Base-by-base conservation (phyloP, 2,888 invertebrate species). In the Lycaena phlaeas region DNA sequence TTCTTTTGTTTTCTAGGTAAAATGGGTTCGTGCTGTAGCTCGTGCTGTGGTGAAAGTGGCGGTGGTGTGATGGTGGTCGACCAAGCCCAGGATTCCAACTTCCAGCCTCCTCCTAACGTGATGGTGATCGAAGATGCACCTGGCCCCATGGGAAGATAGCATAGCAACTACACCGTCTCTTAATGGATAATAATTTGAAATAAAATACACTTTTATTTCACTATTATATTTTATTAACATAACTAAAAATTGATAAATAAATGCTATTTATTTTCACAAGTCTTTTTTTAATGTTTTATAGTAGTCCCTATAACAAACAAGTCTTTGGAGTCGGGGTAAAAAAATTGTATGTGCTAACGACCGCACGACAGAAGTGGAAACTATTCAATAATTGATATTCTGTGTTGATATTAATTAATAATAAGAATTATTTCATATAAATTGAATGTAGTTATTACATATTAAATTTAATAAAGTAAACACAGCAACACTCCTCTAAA, bases 101-200 rank as follows among this genome's bases (percentile, higher is more conserved):
- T 69, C 4, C 40, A 56, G 71, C 14, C 66, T 57, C 4, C 49
- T 3, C 43, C 48, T 11, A 31, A 28, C 11, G 49, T 48, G 1
- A 40, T 41, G 15, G 46, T 64, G 0, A 46, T 64, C 2, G 61
- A 64, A 7, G 44, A 59, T 10, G 54, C 51, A 1, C 53, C 59
- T 4, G 48, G 50, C 18, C 54, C 51, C 0, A 56, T 58, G 55
- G 54, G 27, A 3, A 66, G 68, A 65, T 68, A 22, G 22, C 22
- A 22, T 11, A 5, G 11, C 6, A 1, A 17, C 17, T 12, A 2
- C 11, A 27, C 7, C n/a, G 31, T 11, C 4, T 18, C 10, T 31
- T 31, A 31, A 31, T 31, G 7, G 17, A 31, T 3, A 1, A 31
- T 17, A 18, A 31, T 7, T 18, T 31, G 11, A 31, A 31, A 31